Evolutionary conservation across 2,888 invertebrate species (phyloP).

Genomic region (Creontiades dilutus): DNA sequence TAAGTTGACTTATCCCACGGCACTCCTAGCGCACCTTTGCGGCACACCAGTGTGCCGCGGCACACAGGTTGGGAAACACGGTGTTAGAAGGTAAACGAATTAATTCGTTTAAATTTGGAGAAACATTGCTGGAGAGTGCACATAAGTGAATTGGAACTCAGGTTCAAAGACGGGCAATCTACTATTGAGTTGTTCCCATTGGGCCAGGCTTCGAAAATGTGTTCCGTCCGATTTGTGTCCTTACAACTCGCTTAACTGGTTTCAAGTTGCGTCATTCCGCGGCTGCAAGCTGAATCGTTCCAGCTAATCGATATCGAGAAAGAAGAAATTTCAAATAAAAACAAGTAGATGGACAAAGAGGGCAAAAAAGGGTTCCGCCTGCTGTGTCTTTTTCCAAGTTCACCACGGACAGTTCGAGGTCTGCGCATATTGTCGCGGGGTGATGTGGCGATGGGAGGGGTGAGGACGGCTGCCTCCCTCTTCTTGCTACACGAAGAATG

Average conservation of each 20-base stretch:
- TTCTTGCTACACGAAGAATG: slow-evolving; percentile 32
- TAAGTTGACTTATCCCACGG: no score
- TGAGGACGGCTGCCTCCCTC: slow-evolving; percentile 35
- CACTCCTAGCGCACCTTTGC: no score
- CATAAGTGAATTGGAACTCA: no score
- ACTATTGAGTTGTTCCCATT: no score
- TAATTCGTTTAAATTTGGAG: no score
- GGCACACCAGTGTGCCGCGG: no score
- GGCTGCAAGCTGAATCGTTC: background rate
- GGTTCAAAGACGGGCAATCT: no score
- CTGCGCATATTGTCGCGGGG: slow-evolving; percentile 61
- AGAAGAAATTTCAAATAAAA: background rate
- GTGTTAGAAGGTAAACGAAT: no score
- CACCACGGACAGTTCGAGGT: slow-evolving; percentile 49
- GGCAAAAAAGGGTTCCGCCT: slow-evolving; percentile 4
- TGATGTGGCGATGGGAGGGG: background rate
- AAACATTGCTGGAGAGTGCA: no score
- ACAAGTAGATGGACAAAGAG: background rate
- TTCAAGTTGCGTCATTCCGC: background rate
- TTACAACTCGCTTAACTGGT: background rate
- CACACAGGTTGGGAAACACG: no score
- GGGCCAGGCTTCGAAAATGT: background rate
- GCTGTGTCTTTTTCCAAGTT: slow-evolving; percentile 35
- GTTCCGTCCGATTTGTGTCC: background rate
- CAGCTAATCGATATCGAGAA: slow-evolving; percentile 10